A percentile compares a stretch with the other conserved stretches of the same genome.
Conservation (phyloP, 2,113 vertebrate species). For the Chionomys nivalis region DNA sequence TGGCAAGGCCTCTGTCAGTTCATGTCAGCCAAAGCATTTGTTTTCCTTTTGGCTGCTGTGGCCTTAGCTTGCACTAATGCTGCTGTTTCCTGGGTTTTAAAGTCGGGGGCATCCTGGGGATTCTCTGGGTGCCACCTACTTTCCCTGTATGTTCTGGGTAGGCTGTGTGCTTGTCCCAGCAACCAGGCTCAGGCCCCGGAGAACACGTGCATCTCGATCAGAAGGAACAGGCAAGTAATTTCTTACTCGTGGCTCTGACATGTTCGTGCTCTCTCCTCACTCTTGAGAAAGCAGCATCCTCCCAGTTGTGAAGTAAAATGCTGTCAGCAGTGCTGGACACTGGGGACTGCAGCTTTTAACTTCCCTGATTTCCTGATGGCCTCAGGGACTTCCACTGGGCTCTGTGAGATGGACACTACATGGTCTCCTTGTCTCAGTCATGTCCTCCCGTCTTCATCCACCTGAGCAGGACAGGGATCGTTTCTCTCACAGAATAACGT, state of each 20-base stretch:
- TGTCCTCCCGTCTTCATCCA: background rate
- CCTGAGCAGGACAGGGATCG: background rate
- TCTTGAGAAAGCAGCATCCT: background rate
- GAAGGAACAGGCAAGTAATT: slow-evolving; percentile 31
- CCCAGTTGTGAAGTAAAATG: background rate
- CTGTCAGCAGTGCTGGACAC: background rate
- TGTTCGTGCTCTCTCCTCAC: slow-evolving; percentile 4
- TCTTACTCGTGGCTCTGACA: slow-evolving; percentile 22
- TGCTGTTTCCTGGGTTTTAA: slow-evolving; percentile 60
- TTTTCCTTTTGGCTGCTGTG: slow-evolving; percentile 64
- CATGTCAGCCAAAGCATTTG: slow-evolving; percentile 63
- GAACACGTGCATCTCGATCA: background rate
- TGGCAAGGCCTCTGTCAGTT: slow-evolving; percentile 59
- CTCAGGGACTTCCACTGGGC: background rate
- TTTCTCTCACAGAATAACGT: too few species aligned
- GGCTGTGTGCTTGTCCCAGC: background rate
- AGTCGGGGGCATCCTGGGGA: slow-evolving; percentile 39
- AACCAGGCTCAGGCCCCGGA: slow-evolving; percentile 7
- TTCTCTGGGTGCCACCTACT: background rate
- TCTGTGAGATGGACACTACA: background rate
- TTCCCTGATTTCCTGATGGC: background rate
- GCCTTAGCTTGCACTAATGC: slow-evolving; percentile 54
- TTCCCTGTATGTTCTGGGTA: background rate
- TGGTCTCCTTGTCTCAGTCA: background rate
- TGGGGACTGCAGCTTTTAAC: background rate